Base-by-base conservation (phyloP, 1,140 invertebrate genomes). In the Ceratina australensis region DNA sequence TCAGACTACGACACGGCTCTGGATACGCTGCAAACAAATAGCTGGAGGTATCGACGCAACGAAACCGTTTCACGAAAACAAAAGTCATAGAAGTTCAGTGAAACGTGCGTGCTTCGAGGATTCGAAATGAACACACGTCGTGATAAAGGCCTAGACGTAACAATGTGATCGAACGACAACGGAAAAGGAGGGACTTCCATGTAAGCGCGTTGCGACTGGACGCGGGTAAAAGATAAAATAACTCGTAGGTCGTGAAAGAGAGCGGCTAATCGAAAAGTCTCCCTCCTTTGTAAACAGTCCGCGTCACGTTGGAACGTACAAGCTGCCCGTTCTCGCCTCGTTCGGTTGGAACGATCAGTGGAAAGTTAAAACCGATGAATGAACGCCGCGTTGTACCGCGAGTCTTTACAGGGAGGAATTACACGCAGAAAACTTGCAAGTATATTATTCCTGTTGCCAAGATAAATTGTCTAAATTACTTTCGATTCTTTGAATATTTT, bases 241-340 rank as follows among this genome's bases (percentile, higher is more conserved):
- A 57, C 22, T 42, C 2, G 33, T 10, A 2, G 3, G 1, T 18
- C 3, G 24, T 16, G 1, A 52, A 18, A 26, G 26, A 59, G 15
- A 4, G 22, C 57, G 18, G 20, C 22, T 52, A 71, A 71, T 71
- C 10, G 59, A 56, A 64, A 69, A 54, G 47, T n/a, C 57, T 12
- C 15, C 20, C 42, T 49, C 56, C 57, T 42, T 26, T 33, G 16
- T 47, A 28, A 28, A 54, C 47, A 10, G 1, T 10, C 24, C 5
- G 24, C 20, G 26, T 12, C 22, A 10, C 26, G 33, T 15, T 24
- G 20, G 2, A 2, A 0, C 26, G 12, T 4, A 22, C 47, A 28
- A 12, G 18, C 18, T 28, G 18, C 47, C 2, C 18, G 12, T 63
- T 18, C 42, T 52, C 33, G 10, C 33, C 33, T 42, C 10, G 10